Conservation (phyloP, 2,797 vertebrate species). For the Pangasius djambal region DNA sequence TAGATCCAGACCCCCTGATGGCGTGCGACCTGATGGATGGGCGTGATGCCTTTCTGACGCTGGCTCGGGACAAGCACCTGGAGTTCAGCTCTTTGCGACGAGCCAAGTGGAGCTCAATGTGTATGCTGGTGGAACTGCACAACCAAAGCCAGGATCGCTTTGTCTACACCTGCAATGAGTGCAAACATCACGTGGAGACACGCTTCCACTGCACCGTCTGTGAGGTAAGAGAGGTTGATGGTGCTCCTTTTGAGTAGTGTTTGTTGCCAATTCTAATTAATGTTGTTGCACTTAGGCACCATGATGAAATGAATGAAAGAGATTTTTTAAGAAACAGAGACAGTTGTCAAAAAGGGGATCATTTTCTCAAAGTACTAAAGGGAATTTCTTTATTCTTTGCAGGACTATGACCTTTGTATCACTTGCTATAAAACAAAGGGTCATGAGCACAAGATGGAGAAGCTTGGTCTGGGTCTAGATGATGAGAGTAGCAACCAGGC, state of each 20-base stretch:
- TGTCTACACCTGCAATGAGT: slow-evolving; percentile 98
- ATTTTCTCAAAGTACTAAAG: background rate
- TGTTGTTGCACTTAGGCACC: background rate
- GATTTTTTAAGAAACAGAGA: background rate
- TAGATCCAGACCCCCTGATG: slow-evolving; percentile 88
- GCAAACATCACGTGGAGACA: slow-evolving; percentile 97
- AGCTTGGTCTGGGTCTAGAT: slow-evolving; percentile 92
- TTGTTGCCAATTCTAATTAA: background rate
- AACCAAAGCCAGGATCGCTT: slow-evolving; percentile 98
- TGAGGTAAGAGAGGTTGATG: slow-evolving; percentile 78
- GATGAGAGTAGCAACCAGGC: slow-evolving; percentile 93
- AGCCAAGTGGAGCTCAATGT: slow-evolving; percentile 97
- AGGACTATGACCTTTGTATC: slow-evolving; percentile 98
- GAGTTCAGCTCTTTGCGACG: slow-evolving; percentile 95
- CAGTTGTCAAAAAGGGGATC: background rate
- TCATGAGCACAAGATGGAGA: slow-evolving; percentile 99
- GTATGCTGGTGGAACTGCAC: slow-evolving; percentile 97
- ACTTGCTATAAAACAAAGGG: slow-evolving; percentile 97
- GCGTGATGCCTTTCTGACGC: slow-evolving; percentile 94
- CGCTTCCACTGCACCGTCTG: slow-evolving; percentile 98
- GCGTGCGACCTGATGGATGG: slow-evolving; percentile 98
- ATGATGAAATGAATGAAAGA: no score
- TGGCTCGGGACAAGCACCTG: slow-evolving; percentile 95
- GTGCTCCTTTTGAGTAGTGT: background rate
- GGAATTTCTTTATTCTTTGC: slow-evolving; percentile 13